phyloP scores from a whole-genome alignment of 2,113 vertebrate genomes.

The Enhydra lutris region DNA sequence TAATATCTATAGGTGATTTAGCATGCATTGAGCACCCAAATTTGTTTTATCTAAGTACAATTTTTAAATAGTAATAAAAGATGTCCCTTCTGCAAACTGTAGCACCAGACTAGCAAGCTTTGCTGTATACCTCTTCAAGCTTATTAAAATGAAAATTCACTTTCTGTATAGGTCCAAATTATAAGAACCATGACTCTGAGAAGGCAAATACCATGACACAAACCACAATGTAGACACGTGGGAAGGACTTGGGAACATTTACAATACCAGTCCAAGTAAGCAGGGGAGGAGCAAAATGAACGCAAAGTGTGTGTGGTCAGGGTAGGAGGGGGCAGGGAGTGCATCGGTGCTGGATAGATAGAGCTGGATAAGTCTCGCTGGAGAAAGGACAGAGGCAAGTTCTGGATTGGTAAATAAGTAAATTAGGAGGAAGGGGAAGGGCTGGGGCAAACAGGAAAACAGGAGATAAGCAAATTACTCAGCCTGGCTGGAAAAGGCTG shows the following conservation, averaged over 20 bases:
- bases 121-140: neutral
- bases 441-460: neutral
- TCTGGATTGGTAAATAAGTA: neutral
- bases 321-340: neutral
- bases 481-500: neutral
- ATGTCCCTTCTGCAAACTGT: neutral
- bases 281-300: neutral
- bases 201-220: neutral
- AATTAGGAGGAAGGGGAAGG: neutral
- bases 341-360: neutral
- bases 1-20: neutral
- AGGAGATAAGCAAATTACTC: neutral
- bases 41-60: conserved; percentile 14
- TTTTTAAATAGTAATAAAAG: neutral
- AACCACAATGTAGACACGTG: neutral
- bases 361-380: neutral
- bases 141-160: neutral
- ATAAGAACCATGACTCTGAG: neutral
- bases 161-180: neutral
- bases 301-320: neutral
- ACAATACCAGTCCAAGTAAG: neutral
- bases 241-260: neutral
- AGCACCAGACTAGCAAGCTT: neutral
- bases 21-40: neutral
- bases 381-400: neutral